These are phyloP conservation scores for Notospermus geniculatus DNA, from an alignment of 1,140 invertebrate species.

Conservation along the genomic window DNA sequence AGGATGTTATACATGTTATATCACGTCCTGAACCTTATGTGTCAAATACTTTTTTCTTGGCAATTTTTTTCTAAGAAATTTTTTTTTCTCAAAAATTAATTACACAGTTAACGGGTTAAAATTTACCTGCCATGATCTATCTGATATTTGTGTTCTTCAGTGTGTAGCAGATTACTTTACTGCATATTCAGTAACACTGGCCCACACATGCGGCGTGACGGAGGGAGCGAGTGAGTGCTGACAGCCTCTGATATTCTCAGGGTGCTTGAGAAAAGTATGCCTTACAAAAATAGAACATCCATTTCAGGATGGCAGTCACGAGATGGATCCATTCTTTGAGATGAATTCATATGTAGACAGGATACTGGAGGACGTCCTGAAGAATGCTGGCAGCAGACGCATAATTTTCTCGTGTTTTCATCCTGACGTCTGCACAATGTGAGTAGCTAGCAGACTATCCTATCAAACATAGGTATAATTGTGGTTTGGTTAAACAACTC, in stretches of 20 bases:
- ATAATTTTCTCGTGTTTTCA: slow-evolving; percentile 48
- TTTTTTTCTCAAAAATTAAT: no score
- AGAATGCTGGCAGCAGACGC: slow-evolving; percentile 33
- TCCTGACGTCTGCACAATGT: slow-evolving; percentile 49
- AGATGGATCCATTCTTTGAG: not conserved
- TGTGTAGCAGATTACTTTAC: not conserved
- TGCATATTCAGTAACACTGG: not conserved
- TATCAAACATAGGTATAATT: no score
- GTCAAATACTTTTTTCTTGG: no score
- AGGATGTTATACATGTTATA: not conserved
- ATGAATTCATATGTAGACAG: slow-evolving; percentile 31
- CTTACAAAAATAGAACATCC: not conserved
- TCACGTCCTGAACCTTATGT: no score
- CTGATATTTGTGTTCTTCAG: not conserved
- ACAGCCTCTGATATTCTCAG: not conserved
- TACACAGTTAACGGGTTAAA: not conserved
- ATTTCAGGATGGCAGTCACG: not conserved
- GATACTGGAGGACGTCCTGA: slow-evolving; percentile 39
- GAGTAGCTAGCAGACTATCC: no score
- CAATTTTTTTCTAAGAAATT: no score
- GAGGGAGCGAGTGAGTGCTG: not conserved
- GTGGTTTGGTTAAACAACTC: no score
- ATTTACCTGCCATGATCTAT: not conserved
- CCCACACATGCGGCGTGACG: not conserved
- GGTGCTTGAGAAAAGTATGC: not conserved